Base-by-base conservation (phyloP, 2,797 vertebrate genomes). In the Microctenopoma stevenorrisi region DNA sequence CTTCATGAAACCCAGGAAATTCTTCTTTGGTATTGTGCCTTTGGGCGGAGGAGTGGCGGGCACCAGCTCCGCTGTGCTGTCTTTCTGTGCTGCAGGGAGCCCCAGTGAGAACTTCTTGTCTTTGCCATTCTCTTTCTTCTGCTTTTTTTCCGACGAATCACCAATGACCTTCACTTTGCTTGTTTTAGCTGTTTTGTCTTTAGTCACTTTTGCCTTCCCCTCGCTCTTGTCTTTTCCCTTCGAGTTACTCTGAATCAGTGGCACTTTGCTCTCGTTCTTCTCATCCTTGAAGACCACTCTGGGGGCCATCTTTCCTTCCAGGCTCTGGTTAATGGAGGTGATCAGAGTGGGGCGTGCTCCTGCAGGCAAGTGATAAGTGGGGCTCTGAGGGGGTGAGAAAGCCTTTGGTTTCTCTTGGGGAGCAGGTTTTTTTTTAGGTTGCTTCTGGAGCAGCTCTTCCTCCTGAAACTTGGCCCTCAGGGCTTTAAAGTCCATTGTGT, bases 401-500 rank as follows among this genome's bases (percentile, higher is more conserved):
- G 59, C 49, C 18, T 75, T 88, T 59, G 86, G 86, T 74, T 92
- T 94, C 58, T 83, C 81, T 33, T 69, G 85, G 38, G 89, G 58
- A 61, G 64, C 68, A 69, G 89, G 92, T 86, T 87, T 91, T 26
- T 7, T 35, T 71, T 18, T 89, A 18, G 89, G 84, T 53, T 91
- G 92, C 50, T 81, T 88, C 66, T 84, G 66, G 57, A 82, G 55
- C n/a, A 74, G 25, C 0, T 94, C 72, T 10, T 93, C 78, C 0
- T 93, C 92, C 75, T 96, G 95, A 81, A 97, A 97, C 91, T 89
- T 95, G 62, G 95, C 96, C 90, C 75, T 93, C 28, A 98, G 78
- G 63, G 94, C 87, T 79, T 92, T 90, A 82, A 98, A 96, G 82
- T 95, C 95, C 78, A 81, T 80, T 7, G 67, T 46, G n/a, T 84